phyloP scores from a whole-genome alignment of 1,140 invertebrate genomes.

The Drosophila repleta region DNA sequence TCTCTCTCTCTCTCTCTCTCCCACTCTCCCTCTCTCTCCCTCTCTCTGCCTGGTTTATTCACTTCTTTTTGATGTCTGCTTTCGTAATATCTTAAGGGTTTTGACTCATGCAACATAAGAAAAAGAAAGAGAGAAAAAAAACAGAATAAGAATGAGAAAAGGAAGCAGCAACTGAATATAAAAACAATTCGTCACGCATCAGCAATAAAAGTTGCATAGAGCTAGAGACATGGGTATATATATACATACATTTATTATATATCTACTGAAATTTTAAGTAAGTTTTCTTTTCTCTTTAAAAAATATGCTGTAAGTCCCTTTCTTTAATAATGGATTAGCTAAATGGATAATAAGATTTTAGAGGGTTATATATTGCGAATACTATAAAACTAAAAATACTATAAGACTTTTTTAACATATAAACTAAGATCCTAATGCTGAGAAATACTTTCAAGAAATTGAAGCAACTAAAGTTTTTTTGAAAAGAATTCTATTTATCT shows the following conservation, averaged over 20 bases:
- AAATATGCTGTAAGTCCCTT: too few species aligned
- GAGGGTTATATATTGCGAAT: too few species aligned
- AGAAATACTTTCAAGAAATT: neutral
- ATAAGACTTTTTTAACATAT: too few species aligned
- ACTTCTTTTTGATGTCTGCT: conserved; percentile 1
- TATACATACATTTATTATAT: too few species aligned
- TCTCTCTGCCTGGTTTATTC: neutral
- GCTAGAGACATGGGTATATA: neutral
- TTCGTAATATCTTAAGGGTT: conserved; percentile 9
- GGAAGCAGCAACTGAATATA: neutral
- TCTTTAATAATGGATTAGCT: too few species aligned
- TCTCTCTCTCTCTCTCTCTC: neutral
- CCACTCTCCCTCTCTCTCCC: neutral
- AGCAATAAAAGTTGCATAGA: conserved; percentile 22
- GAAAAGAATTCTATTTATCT: too few species aligned
- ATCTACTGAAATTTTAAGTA: too few species aligned
- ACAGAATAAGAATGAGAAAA: neutral
- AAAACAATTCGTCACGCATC: conserved; percentile 32
- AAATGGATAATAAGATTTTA: too few species aligned
- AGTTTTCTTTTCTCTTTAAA: too few species aligned
- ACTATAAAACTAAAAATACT: too few species aligned
- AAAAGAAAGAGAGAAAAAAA: neutral
- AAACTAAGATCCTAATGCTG: too few species aligned
- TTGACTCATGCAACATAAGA: conserved; percentile 33
- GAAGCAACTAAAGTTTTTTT: neutral